Evolutionary conservation across 2,888 invertebrate species (phyloP).

Genomic region (Epinotia bilunana): DNA sequence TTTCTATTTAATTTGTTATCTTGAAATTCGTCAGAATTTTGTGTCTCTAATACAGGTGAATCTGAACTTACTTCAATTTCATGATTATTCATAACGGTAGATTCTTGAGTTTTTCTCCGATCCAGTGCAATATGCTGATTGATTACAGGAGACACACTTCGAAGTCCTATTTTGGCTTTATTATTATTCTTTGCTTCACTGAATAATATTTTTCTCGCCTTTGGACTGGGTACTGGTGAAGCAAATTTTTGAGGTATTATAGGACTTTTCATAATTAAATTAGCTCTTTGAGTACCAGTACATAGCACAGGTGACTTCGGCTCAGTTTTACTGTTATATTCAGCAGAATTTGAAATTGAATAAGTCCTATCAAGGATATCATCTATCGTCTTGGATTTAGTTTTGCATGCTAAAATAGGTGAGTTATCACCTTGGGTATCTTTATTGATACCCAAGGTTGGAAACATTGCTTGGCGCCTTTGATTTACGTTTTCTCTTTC

Average conservation of each 20-base stretch:
- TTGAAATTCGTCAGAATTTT: constrained; percentile 6
- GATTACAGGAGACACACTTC: constrained; percentile 20
- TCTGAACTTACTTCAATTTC: constrained; percentile 7
- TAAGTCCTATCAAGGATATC: constrained; percentile 2
- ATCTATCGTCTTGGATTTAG: constrained; percentile 14
- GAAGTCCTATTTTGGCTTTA: constrained; percentile 20
- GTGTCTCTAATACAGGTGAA: constrained; percentile 1
- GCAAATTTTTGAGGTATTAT: constrained; percentile 58
- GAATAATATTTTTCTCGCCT: constrained; percentile 65
- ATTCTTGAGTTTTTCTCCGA: constrained; percentile 7
- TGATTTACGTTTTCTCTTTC: constrained; percentile 69
- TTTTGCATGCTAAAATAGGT: constrained; percentile 52
- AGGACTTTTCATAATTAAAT: constrained; percentile 59
- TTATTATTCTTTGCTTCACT: constrained; percentile 34
- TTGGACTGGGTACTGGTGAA: constrained; percentile 54
- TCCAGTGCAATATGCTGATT: constrained; percentile 17
- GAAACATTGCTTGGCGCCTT: constrained; percentile 61
- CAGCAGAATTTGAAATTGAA: neutral
- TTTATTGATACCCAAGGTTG: constrained; percentile 63
- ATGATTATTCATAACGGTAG: neutral
- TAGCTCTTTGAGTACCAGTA: constrained; percentile 32
- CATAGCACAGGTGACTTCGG: constrained; percentile 57
- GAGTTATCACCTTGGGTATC: constrained; percentile 54
- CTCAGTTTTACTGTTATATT: neutral
- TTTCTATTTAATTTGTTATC: constrained; percentile 32